Base-by-base conservation (phyloP, 2,797 vertebrate genomes). In the Kryptopterus vitreolus region DNA sequence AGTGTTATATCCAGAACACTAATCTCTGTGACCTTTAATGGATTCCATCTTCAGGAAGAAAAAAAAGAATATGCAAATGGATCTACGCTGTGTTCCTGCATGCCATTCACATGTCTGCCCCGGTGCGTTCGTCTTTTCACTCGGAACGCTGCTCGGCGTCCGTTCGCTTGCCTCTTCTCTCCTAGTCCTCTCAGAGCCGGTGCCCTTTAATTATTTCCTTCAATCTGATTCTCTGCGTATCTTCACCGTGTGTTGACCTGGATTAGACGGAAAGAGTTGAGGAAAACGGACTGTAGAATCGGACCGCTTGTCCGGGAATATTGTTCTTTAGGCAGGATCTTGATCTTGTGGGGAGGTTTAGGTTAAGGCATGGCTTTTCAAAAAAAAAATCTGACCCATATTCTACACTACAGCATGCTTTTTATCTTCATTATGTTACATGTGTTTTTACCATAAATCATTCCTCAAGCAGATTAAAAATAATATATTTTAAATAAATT, bases 341-440 rank as follows among this genome's bases (percentile, higher is more conserved):
- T 43, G 7, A 43, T 43, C n/a, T n/a, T n/a, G n/a, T n/a, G n/a
- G n/a, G n/a, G n/a, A n/a, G n/a, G n/a, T n/a, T n/a, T n/a, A n/a
- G n/a, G n/a, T n/a, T n/a, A n/a, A n/a, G n/a, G n/a, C n/a, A n/a
- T n/a, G n/a, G n/a, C n/a, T n/a, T n/a, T n/a, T n/a, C n/a, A n/a
- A n/a, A n/a, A n/a, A n/a, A n/a, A n/a, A n/a, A n/a, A n/a, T n/a
- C n/a, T n/a, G n/a, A n/a, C n/a, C n/a, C n/a, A n/a, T n/a, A n/a
- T n/a, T n/a, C n/a, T n/a, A n/a, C n/a, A n/a, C 63, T 52, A 29
- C 43, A 29, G 43, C 26, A 58, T n/a, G 22, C 58, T 35, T 38
- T 76, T 69, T 65, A 76, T 75, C 79, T 81, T 50, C 3, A 50
- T 29, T n/a, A n/a, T n/a, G n/a, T n/a, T n/a, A n/a, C n/a, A n/a